Base-by-base conservation (phyloP, 1,140 invertebrate genomes). In the Cotesia vestalis region DNA sequence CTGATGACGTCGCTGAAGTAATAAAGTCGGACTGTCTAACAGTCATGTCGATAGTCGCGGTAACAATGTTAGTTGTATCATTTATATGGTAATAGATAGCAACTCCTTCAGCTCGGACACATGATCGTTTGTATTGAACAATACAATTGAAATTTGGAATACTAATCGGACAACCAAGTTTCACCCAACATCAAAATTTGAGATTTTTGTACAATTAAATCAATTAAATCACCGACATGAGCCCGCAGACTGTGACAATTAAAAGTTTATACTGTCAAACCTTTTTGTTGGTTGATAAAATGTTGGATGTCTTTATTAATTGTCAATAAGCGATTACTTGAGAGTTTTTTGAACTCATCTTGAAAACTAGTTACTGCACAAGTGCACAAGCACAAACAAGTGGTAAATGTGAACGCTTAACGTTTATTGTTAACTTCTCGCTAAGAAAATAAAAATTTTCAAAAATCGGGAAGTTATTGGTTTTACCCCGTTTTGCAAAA, bases 341-440 rank as follows among this genome's bases (percentile, higher is more conserved):
- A 38, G 40, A 70, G 38, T 1, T 53, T 53, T 14, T 11, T 5
- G 53, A 69, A 36, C 36, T 69, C 66, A 35, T 36, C 35, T 12
- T 20, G 35, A n/a, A 69, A 38, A 69, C 36, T 36, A 35, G 1
- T 59, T n/a, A 46, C 27, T 3, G 66, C 55, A 27, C 79, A 66
- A 77, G 78, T 20, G 78, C 77, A 38, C 71, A 78, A 74, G 71
- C 79, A 67, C 78, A 70, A 53, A 79, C 73, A 70, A 76, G 63
- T 67, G 79, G 79, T 75, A 82, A 76, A 72, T 81, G 78, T 70
- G 78, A 82, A 69, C 80, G 59, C 78, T 78, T 81, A 6, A 77
- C 74, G 38, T 75, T 66, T 71, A 79, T 78, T 60, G 76, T 80
- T 79, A n/a, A n/a, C n/a, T n/a, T n/a, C n/a, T n/a, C n/a, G n/a